phyloP scores from a whole-genome alignment of 1,140 invertebrate species.

The Lineus longissimus region DNA sequence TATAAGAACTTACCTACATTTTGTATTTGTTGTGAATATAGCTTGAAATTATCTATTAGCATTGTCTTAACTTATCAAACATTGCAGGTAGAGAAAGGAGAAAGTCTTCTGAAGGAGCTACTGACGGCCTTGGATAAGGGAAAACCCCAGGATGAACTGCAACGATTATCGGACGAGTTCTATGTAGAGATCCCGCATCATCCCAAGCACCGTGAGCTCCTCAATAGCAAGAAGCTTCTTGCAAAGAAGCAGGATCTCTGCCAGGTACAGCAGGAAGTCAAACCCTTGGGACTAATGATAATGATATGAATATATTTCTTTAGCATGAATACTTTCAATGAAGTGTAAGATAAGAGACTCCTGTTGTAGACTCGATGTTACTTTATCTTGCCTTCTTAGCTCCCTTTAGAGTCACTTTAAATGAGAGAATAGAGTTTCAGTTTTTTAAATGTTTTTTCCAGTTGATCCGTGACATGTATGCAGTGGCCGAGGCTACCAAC shows the following conservation, averaged over 20 bases:
- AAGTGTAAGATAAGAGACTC: no score
- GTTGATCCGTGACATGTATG: constrained; percentile 46
- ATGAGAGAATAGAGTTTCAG: no score
- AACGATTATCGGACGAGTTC: constrained; percentile 31
- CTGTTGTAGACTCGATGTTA: not conserved
- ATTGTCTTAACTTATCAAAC: no score
- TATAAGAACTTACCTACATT: no score
- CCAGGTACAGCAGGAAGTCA: constrained; percentile 31
- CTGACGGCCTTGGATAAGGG: no score
- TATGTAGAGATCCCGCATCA: constrained; percentile 35
- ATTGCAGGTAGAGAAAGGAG: no score
- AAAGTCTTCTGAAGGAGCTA: no score
- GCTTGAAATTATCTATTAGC: no score
- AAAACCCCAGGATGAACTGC: constrained; percentile 6
- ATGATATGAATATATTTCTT: not conserved
- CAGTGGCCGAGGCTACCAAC: constrained; percentile 43
- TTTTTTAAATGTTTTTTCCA: constrained; percentile 22
- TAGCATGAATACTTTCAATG: not conserved
- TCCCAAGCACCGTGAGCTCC: not conserved
- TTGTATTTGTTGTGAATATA: no score
- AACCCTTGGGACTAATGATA: constrained; percentile 6
- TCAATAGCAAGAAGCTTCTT: constrained; percentile 26
- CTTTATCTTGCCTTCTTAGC: not conserved
- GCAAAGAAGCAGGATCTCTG: constrained; percentile 45
- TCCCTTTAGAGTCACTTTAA: no score